phyloP scores from a whole-genome alignment of 2,797 vertebrate species.

The Gymnocypris eckloni region DNA sequence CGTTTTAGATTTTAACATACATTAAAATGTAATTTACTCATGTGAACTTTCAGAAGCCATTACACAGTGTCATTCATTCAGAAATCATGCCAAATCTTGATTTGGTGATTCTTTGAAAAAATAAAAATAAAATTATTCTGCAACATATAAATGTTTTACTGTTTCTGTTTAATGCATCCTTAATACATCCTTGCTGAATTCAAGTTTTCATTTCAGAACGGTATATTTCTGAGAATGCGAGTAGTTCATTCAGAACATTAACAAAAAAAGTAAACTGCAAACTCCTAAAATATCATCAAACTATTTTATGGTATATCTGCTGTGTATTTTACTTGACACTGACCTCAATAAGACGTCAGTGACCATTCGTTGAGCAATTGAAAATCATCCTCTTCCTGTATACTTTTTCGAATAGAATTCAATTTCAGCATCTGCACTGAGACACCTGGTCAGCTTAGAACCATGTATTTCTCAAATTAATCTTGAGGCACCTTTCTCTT shows the following conservation, averaged over 20 bases:
- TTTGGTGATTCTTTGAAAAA: too few species aligned
- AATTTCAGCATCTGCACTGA: not conserved
- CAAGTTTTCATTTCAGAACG: not conserved
- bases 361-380: not conserved
- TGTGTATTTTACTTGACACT: not conserved
- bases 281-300: not conserved
- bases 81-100: not conserved
- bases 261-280: not conserved
- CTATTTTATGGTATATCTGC: not conserved
- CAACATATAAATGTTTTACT: not conserved
- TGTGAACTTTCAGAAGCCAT: not conserved
- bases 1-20: not conserved
- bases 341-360: not conserved
- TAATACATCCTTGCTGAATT: not conserved
- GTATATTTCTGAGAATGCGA: not conserved
- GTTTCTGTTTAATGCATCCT: not conserved
- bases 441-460: not conserved
- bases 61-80: not conserved
- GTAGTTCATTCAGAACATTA: not conserved
- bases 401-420: not conserved
- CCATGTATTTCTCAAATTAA: not conserved
- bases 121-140: not conserved
- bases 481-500: not conserved
- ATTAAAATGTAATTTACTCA: not conserved
- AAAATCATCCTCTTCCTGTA: not conserved